Conservation (phyloP, 2,113 vertebrate species). For the Chrysochloris asiatica region DNA sequence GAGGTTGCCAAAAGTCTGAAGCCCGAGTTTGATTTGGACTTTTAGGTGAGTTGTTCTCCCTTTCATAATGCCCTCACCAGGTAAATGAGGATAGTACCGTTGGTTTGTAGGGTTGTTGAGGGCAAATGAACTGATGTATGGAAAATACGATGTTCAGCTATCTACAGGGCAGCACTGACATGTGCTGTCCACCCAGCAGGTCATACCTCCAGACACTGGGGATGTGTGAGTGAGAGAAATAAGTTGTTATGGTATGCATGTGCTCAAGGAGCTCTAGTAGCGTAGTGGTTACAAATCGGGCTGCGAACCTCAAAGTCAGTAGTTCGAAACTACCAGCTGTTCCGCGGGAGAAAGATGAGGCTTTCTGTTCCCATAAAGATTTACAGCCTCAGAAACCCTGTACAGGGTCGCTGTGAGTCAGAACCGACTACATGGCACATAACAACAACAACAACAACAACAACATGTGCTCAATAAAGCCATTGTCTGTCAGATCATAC, state of each 20-base stretch:
- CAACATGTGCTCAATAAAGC: too few species aligned
- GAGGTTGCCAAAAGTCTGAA: background rate
- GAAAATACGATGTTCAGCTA: background rate
- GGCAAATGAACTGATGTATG: background rate
- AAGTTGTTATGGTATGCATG: too few species aligned
- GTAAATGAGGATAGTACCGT: background rate
- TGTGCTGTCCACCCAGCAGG: background rate
- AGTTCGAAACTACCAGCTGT: too few species aligned
- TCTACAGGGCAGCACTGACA: background rate
- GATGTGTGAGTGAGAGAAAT: background rate
- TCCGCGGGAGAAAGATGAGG: too few species aligned
- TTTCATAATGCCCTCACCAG: background rate
- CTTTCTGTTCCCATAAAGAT: too few species aligned
- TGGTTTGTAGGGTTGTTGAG: background rate
- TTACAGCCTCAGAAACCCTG: too few species aligned
- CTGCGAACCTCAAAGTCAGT: too few species aligned
- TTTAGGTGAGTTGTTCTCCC: background rate
- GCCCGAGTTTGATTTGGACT: background rate
- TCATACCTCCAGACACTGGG: background rate
- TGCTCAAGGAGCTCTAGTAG: too few species aligned
- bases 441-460: too few species aligned
- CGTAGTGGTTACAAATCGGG: too few species aligned
- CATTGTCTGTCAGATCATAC: fast-evolving
- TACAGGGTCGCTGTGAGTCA: too few species aligned
- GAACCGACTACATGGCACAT: too few species aligned